Base-by-base conservation (phyloP, 2,113 vertebrate species). In the Myiagra hebetior region DNA sequence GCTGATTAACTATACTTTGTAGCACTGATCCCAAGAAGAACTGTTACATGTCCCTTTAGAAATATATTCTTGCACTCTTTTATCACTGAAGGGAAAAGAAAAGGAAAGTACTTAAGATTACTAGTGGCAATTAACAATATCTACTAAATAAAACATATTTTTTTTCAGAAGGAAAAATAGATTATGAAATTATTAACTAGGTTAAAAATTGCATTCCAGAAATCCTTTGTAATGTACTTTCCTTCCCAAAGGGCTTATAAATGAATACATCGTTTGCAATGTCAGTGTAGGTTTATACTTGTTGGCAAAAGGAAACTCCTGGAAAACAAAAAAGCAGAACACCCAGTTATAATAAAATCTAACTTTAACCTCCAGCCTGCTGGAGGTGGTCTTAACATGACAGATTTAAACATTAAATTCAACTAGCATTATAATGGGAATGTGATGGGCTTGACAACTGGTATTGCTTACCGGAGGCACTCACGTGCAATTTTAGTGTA, bases 291-390 rank as follows among this genome's bases (percentile, higher is more conserved):
- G 31, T 59, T 97, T 72, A 41, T 95, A 85, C 63, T 93, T 88
- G 84, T 93, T 96, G 85, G 96, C 80, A 97, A 95, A 97, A 95
- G 91, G 93, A 95, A 96, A 97, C 27, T 55, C n/a, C 22, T 53
- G 93, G 72, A 87, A 84, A 91, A 95, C 27, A 60, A 62, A 62
- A 68, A 90, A 85, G 24, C 87, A 78, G 33, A 56, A 15, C 7
- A 7, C 17, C 53, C 39, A 91, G 81, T 89, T 91, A 77, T 50
- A 96, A 89, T 59, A 78, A 95, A 95, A 92, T 94, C 76, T 90
- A 81, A 80, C 74, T 85, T 94, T 64, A 87, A 78, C 37, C 33
- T 75, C 78, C 62, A 93, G 73, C 55, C 52, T 89, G 13, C 44
- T 85, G 92, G 79, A 85, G 79, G 94, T 95, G 89, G 63, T 86